These are phyloP conservation scores for Mythimna impura DNA, from an alignment of 2,888 invertebrate species.

Conservation along the genomic window DNA sequence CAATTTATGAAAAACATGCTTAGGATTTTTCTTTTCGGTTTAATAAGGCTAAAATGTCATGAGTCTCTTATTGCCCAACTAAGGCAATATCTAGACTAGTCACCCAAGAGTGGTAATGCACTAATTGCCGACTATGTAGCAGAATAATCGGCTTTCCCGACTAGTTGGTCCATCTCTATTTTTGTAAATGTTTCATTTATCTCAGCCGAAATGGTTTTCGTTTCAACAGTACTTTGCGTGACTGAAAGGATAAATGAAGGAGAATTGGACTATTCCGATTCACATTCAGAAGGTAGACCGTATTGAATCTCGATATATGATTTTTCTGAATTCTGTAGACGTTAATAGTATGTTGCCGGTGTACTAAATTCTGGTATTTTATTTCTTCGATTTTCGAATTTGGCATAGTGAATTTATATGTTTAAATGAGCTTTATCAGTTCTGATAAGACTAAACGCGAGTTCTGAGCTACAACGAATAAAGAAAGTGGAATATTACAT, in stretches of 20 bases:
- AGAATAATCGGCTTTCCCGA: not conserved
- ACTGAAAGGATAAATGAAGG: slow-evolving; percentile 44
- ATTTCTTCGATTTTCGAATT: not conserved
- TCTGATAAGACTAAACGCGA: not conserved
- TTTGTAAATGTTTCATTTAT: slow-evolving; percentile 40
- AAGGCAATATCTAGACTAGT: no score
- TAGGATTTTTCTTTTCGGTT: no score
- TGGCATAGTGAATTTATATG: not conserved
- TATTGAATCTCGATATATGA: slow-evolving; percentile 29
- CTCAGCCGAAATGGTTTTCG: slow-evolving; percentile 33
- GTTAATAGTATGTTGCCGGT: not conserved
- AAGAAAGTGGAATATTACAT: not conserved
- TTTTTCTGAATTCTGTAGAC: slow-evolving; percentile 12
- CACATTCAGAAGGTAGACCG: slow-evolving; percentile 24
- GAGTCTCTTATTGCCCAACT: no score
- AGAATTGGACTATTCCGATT: slow-evolving; percentile 31
- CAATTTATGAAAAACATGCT: no score
- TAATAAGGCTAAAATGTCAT: no score
- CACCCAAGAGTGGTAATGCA: not conserved
- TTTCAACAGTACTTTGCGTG: slow-evolving; percentile 49
- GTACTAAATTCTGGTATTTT: not conserved
- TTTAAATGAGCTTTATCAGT: not conserved
- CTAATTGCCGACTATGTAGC: not conserved
- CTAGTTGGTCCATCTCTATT: not conserved
- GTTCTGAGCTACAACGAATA: not conserved